phyloP scores from a whole-genome alignment of 2,888 invertebrate genomes.

The Dendrolimus pini region DNA sequence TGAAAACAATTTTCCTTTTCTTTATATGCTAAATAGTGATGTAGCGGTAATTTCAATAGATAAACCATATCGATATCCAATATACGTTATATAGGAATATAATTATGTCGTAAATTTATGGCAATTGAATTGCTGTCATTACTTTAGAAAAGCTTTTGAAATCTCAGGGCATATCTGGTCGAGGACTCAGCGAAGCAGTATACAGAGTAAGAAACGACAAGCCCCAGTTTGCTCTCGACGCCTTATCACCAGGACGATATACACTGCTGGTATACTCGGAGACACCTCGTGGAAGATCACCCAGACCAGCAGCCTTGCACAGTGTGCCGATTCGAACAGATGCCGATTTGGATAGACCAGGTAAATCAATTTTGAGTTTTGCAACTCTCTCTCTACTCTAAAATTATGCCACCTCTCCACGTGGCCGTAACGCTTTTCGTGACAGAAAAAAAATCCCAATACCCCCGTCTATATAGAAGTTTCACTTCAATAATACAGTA shows the following conservation, averaged over 20 bases:
- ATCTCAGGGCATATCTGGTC: slow-evolving; percentile 63
- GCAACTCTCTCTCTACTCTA: slow-evolving; percentile 2
- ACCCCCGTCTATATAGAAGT: too few species aligned
- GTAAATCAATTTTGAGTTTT: slow-evolving; percentile 21
- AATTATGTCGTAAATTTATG: too few species aligned
- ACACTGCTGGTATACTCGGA: slow-evolving; percentile 88
- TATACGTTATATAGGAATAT: too few species aligned
- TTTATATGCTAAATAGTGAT: too few species aligned
- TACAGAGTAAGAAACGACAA: slow-evolving; percentile 79
- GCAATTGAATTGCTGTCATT: too few species aligned
- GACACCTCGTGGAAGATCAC: slow-evolving; percentile 87
- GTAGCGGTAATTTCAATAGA: too few species aligned
- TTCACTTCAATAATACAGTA: too few species aligned
- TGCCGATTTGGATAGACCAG: slow-evolving; percentile 56
- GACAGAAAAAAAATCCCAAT: too few species aligned
- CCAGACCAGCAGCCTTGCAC: slow-evolving; percentile 82
- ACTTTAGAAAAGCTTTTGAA: too few species aligned
- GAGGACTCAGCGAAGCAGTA: slow-evolving; percentile 73
- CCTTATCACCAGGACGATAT: slow-evolving; percentile 86
- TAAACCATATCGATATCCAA: too few species aligned
- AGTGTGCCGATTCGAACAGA: slow-evolving; percentile 68
- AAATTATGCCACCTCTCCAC: not conserved
- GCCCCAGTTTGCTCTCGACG: slow-evolving; percentile 84
- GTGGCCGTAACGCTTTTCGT: too few species aligned
- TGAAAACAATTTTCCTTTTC: too few species aligned